Evolutionary conservation across 92 coral and sea anemone species (phyloP).

Genomic region (Epizoanthus illoricatus): DNA sequence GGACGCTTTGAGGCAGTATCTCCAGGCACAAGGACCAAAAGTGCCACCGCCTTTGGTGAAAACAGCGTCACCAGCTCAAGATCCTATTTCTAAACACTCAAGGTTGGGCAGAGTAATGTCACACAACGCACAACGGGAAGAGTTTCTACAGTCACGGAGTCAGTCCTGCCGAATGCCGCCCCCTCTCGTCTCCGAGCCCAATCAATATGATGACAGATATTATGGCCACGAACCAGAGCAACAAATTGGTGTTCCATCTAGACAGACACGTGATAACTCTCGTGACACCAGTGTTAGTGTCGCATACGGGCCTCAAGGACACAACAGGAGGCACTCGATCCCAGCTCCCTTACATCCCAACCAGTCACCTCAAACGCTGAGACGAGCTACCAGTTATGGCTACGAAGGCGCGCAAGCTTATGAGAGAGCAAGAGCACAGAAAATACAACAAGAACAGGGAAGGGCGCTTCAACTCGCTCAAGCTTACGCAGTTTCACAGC

Average conservation of each 20-base stretch:
- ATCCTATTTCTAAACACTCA: too few species aligned
- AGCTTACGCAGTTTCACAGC: not conserved
- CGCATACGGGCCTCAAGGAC: not conserved
- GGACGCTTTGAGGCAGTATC: constrained; percentile 19
- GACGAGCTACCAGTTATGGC: constrained; percentile 33
- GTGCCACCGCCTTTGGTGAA: constrained; percentile 12
- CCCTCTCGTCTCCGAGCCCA: not conserved
- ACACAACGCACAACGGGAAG: not conserved
- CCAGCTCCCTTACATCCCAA: not conserved
- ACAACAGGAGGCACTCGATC: constrained; percentile 17
- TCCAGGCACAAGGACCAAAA: not conserved
- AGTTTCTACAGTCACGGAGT: not conserved
- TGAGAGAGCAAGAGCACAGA: constrained; percentile 4
- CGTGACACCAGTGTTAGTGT: constrained; percentile 1
- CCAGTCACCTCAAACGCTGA: constrained; percentile 27
- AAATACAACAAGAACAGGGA: not conserved
- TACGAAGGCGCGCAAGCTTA: constrained; percentile 1
- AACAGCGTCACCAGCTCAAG: not conserved
- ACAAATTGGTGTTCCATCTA: not conserved
- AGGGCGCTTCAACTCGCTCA: constrained; percentile 22
- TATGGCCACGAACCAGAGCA: not conserved
- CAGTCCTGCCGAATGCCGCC: not conserved
- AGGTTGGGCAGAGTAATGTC: not conserved
- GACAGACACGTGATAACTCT: not conserved
- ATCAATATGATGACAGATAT: not conserved